phyloP scores from a whole-genome alignment of 92 coral and sea anemone species.

The Ricordea florida region DNA sequence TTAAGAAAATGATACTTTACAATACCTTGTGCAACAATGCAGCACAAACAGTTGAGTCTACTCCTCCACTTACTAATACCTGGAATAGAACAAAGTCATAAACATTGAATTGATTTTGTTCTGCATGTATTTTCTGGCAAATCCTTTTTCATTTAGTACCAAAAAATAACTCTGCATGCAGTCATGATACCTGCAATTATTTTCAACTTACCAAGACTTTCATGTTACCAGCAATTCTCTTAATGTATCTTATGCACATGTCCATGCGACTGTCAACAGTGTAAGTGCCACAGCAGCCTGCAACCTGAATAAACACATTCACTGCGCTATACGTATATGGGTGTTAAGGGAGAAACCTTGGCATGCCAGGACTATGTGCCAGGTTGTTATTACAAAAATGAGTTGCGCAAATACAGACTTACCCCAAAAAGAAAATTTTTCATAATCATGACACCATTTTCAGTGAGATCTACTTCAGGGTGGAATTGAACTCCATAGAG shows the following conservation, averaged over 20 bases:
- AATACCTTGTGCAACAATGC: constrained; percentile 89
- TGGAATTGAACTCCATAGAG: constrained; percentile 96
- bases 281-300: constrained; percentile 86
- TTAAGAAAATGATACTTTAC: too few species aligned
- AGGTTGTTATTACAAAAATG: too few species aligned
- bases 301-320: constrained; percentile 61
- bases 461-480: constrained; percentile 96
- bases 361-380: neutral
- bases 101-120: too few species aligned
- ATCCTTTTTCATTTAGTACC: too few species aligned
- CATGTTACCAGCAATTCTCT: constrained; percentile 69
- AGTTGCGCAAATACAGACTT: neutral
- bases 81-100: constrained; percentile 9
- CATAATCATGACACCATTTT: constrained; percentile 77
- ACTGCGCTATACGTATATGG: too few species aligned
- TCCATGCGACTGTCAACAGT: constrained; percentile 86
- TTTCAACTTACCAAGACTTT: constrained; percentile 92
- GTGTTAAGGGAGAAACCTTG: too few species aligned
- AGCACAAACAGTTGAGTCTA: constrained; percentile 97
- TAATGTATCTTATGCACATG: constrained; percentile 76
- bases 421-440: constrained; percentile 93
- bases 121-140: too few species aligned
- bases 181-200: too few species aligned
- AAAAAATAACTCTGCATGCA: too few species aligned
- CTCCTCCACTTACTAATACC: constrained; percentile 98